Percentiles rank a stretch among this genome's conserved stretches.
phyloP scores from a whole-genome alignment of 2,113 vertebrate genomes.

The Triplophysa dalaica region DNA sequence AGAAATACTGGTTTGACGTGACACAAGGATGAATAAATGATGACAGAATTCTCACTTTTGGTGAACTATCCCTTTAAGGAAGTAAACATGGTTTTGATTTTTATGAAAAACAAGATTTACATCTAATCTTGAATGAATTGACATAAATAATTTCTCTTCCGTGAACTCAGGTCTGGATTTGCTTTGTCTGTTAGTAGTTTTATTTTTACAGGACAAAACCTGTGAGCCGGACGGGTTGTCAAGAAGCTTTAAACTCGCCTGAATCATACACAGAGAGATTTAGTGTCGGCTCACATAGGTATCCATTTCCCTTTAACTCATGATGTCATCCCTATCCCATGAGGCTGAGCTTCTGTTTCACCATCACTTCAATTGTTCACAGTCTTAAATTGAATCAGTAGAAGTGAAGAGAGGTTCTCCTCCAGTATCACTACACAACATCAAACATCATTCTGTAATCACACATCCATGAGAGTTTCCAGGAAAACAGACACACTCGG shows the following conservation, averaged over 20 bases:
- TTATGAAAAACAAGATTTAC: too few relatives aligned
- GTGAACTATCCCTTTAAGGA: too few relatives aligned
- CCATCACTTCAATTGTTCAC: slow-evolving; percentile 58
- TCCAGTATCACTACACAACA: neutral
- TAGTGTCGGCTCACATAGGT: slow-evolving; percentile 25
- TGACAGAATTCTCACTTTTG: too few relatives aligned
- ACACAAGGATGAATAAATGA: too few relatives aligned
- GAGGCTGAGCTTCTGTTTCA: slow-evolving; percentile 45
- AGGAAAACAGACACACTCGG: neutral
- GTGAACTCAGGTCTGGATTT: too few relatives aligned
- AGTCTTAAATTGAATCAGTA: slow-evolving; percentile 52
- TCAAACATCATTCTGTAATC: slow-evolving; percentile 37
- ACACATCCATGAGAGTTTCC: slow-evolving; percentile 27
- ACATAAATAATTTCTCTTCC: too few relatives aligned
- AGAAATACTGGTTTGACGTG: too few relatives aligned
- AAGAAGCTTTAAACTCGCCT: neutral
- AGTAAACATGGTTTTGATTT: too few relatives aligned
- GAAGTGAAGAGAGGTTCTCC: slow-evolving; percentile 21
- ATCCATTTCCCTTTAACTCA: slow-evolving; percentile 38
- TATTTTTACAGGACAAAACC: too few relatives aligned
- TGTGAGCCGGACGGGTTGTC: too few relatives aligned
- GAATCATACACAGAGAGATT: slow-evolving; percentile 27
- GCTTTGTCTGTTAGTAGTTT: too few relatives aligned
- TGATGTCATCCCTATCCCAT: slow-evolving; percentile 56
- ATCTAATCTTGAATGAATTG: too few relatives aligned